Evolutionary conservation across 2,888 invertebrate species (phyloP).

Genomic region (Agrotis exclamationis): DNA sequence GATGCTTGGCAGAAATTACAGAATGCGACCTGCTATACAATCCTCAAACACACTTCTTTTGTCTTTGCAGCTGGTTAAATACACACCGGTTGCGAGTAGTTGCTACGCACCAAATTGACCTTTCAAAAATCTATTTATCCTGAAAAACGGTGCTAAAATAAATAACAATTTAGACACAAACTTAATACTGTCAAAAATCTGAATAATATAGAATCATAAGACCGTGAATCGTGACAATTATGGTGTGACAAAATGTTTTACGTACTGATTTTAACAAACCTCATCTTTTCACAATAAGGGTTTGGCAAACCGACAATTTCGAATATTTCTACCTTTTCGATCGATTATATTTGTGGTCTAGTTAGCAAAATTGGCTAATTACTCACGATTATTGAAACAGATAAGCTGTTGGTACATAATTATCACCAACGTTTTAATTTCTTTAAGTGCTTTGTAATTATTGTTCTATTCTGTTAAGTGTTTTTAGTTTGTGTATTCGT

Average conservation of each 20-base stretch:
- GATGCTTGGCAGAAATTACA: no score
- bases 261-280: background rate
- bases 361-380: conserved; percentile 65
- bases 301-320: conserved; percentile 31
- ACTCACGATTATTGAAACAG: conserved; percentile 60
- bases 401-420: conserved; percentile 45
- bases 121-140: no score
- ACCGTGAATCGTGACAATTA: conserved; percentile 6
- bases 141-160: no score
- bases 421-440: conserved; percentile 54
- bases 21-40: no score
- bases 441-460: conserved; percentile 44
- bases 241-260: conserved; percentile 9
- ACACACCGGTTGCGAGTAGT: no score
- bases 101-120: no score
- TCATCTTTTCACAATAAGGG: background rate
- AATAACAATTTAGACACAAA: no score
- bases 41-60: no score
- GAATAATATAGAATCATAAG: background rate
- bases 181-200: conserved; percentile 1
- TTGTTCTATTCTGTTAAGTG: conserved; percentile 45
- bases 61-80: no score
- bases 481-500: conserved; percentile 37
- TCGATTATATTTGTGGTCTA: conserved; percentile 62
- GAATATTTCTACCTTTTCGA: conserved; percentile 43